Conservation (phyloP, 2,888 invertebrate genomes). For the Caenorhabditis sinica region DNA sequence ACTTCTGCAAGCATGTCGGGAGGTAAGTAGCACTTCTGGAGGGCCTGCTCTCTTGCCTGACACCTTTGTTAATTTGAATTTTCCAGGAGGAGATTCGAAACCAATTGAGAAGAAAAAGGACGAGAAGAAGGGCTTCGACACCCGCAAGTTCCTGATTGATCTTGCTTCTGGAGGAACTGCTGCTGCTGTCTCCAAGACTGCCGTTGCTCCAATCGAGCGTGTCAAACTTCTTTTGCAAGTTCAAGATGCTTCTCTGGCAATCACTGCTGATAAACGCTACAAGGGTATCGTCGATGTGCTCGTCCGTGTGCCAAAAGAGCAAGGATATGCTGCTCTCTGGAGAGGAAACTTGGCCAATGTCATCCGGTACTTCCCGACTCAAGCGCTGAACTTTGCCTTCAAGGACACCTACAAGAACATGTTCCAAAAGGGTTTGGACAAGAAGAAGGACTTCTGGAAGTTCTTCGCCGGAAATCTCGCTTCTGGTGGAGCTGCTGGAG, state of each 20-base stretch:
- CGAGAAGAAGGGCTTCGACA: constrained; percentile 73
- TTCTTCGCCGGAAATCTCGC: constrained; percentile 88
- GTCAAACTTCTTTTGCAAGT: constrained; percentile 87
- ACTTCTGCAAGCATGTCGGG: constrained; percentile 62
- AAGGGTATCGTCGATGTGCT: constrained; percentile 80
- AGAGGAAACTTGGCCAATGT: constrained; percentile 84
- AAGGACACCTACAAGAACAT: constrained; percentile 86
- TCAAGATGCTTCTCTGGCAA: constrained; percentile 79
- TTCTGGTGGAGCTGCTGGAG: constrained; percentile 95
- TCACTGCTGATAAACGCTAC: constrained; percentile 80
- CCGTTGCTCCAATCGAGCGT: constrained; percentile 95
- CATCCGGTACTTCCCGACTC: constrained; percentile 91
- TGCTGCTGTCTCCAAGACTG: constrained; percentile 94
- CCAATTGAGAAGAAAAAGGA: constrained; percentile 53
- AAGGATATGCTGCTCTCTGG: constrained; percentile 85
- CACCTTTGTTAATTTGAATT: background rate
- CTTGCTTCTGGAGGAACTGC: constrained; percentile 78
- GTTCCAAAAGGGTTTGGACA: constrained; percentile 87
- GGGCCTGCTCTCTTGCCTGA: background rate
- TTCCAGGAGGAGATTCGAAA: constrained; percentile 63
- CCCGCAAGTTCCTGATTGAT: constrained; percentile 79
- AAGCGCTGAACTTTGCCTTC: constrained; percentile 95
- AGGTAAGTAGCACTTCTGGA: constrained; percentile 45
- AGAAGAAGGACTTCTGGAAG: constrained; percentile 92
- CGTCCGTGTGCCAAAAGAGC: constrained; percentile 81